Conservation (phyloP, 2,888 invertebrate species). For the Amitus sp. region DNA sequence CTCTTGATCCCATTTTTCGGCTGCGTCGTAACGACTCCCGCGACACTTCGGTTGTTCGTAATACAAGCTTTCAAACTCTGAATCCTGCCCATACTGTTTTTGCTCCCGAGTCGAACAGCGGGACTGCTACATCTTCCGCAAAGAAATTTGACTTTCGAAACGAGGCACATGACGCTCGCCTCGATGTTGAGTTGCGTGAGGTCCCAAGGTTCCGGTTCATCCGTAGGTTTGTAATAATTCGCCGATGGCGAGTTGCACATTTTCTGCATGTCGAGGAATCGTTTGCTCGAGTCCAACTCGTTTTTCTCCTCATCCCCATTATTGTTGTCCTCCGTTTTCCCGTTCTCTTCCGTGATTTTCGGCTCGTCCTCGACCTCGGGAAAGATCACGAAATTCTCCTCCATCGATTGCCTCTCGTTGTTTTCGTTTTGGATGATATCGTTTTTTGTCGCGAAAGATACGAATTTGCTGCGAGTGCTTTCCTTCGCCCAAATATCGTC, state of each 20-base stretch:
- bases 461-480: constrained; percentile 60
- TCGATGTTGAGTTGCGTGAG: constrained; percentile 87
- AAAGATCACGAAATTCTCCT: constrained; percentile 70
- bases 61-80: constrained; percentile 53
- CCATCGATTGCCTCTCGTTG: constrained; percentile 58
- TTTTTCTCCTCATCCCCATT: constrained; percentile 52
- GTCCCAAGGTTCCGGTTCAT: constrained; percentile 88
- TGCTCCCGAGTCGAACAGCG: constrained; percentile 74
- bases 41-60: constrained; percentile 40
- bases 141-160: constrained; percentile 83
- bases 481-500: constrained; percentile 75
- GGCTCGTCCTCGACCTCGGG: constrained; percentile 69
- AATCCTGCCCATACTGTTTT: constrained; percentile 51
- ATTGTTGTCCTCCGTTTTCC: constrained; percentile 43
- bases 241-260: constrained; percentile 78
- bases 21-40: constrained; percentile 57
- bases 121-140: constrained; percentile 80
- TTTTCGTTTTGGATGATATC: constrained; percentile 45
- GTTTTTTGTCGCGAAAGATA: constrained; percentile 41
- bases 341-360: constrained; percentile 43
- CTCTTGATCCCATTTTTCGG: constrained; percentile 27
- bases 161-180: constrained; percentile 87
- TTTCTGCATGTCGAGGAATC: constrained; percentile 68
- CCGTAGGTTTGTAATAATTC: constrained; percentile 81
- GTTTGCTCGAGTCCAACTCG: constrained; percentile 58